Base-by-base conservation (phyloP, 37 sponge, comb jelly and placozoan genomes). In the Aplysina aerophoba region DNA sequence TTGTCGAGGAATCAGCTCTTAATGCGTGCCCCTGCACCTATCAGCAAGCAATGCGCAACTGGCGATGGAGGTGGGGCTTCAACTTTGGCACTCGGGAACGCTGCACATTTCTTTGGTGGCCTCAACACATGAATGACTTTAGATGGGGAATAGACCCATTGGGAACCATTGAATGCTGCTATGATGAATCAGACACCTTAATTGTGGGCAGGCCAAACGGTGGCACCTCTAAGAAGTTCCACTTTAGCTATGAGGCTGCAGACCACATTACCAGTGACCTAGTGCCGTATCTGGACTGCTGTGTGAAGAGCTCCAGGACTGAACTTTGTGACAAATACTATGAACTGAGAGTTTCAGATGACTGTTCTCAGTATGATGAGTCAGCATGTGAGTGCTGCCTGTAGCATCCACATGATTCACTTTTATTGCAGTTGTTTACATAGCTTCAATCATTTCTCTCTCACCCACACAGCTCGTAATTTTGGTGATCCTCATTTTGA, bases 401-500 rank as follows among this genome's bases (percentile, higher is more conserved):
- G 37, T 19, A 37, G 20, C 56, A n/a, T 28, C 83, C 85, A 64
- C 74, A 83, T 34, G 21, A 31, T 14, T 21, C 39, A 73, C 28
- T 73, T 33, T 54, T 17, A 54, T 21, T 11, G n/a, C 17, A 33
- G 54, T 44, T 15, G 41, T 1, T 78, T 25, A 13, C 21, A 17
- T 30, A 17, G 25, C 13, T 20, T 16, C 27, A n/a, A 24, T 73
- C n/a, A 24, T 28, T 11, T 15, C 59, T 39, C 53, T 78, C 39
- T 21, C 44, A 4, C 25, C 44, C 35, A 37, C 56, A 35, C 55
- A 90, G 91, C 56, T 15, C 85, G 75, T 30, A 83, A 27, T 0
- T 91, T 82, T 55, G 92, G 92, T 55, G 92, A 91, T 38, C 92
- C 92, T 39, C 92, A 91, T 38, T 87, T 91, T 77, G 57, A 59